A percentile compares a stretch with the other conserved stretches of the same genome.
Conservation (phyloP, 2,797 vertebrate species). For the Lutjanus campechanus region DNA sequence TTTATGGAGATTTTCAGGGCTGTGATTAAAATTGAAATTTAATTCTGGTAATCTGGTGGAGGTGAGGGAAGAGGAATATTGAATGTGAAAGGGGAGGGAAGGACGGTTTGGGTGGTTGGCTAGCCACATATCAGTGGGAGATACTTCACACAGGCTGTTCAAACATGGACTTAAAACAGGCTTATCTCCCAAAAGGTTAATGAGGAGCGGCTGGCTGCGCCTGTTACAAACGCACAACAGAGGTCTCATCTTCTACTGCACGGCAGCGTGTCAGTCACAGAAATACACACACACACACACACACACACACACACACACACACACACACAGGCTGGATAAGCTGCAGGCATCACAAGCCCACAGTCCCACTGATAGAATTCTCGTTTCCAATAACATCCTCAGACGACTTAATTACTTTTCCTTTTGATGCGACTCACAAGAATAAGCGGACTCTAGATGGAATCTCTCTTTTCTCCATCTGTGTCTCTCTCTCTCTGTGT, state of each 20-base stretch:
- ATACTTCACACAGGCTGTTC: conserved; percentile 84
- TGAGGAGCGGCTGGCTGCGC: conserved; percentile 82
- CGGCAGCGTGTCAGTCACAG: conserved; percentile 56
- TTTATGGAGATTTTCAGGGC: conserved; percentile 82
- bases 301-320: conserved; percentile 38
- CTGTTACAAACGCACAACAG: conserved; percentile 79
- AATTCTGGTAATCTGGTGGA: conserved; percentile 81
- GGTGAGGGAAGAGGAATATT: conserved; percentile 63
- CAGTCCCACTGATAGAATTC: conserved; percentile 83
- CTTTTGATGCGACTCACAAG: conserved; percentile 79
- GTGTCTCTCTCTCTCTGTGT: conserved; percentile 9
- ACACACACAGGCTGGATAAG: conserved; percentile 69
- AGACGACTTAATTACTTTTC: conserved; percentile 88
- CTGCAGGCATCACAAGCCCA: conserved; percentile 79
- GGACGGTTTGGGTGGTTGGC: conserved; percentile 65
- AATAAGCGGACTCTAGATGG: conserved; percentile 79
- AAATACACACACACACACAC: conserved; percentile 45
- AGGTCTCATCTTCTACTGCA: conserved; percentile 78
- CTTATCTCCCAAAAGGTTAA: conserved; percentile 90
- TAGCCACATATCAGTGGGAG: conserved; percentile 79
- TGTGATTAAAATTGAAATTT: conserved; percentile 85
- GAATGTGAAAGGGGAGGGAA: conserved; percentile 53
- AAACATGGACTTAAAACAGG: conserved; percentile 88
- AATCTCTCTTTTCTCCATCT: conserved; percentile 69
- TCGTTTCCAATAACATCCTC: conserved; percentile 84